Percentiles rank a stretch among this genome's conserved stretches.
Conservation (phyloP, 2,888 invertebrate species). For the Cepaea hortensis region DNA sequence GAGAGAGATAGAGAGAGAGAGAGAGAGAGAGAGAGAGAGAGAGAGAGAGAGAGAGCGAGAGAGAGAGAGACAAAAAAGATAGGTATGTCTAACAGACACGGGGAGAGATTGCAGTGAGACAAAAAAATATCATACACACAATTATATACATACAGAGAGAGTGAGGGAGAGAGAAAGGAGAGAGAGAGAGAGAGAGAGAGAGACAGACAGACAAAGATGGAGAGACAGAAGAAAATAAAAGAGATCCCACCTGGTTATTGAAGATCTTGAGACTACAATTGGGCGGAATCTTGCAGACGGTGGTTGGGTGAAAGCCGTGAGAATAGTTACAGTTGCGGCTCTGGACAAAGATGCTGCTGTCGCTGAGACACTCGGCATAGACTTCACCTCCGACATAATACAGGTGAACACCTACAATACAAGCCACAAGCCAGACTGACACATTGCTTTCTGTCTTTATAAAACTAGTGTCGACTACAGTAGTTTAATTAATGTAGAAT, state of each 20-base stretch:
- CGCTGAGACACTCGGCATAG: constrained; percentile 96
- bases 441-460: background rate
- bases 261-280: constrained; percentile 97
- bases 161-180: too few species aligned
- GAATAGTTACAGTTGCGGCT: constrained; percentile 98
- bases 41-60: too few species aligned
- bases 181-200: too few species aligned
- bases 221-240: background rate
- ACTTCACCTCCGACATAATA: constrained; percentile 98
- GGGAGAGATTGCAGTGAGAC: too few species aligned
- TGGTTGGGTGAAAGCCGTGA: constrained; percentile 98
- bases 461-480: too few species aligned
- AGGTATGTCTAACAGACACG: too few species aligned
- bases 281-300: constrained; percentile 93
- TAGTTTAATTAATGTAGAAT: too few species aligned
- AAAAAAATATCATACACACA: too few species aligned
- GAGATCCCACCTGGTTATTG: constrained; percentile 83
- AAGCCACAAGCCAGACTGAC: background rate
- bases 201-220: background rate
- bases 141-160: too few species aligned
- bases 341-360: constrained; percentile 98
- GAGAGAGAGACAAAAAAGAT: too few species aligned
- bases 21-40: too few species aligned
- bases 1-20: too few species aligned
- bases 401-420: constrained; percentile 82